Base-by-base conservation (phyloP, 2,888 invertebrate species). In the Sialis lutaria region DNA sequence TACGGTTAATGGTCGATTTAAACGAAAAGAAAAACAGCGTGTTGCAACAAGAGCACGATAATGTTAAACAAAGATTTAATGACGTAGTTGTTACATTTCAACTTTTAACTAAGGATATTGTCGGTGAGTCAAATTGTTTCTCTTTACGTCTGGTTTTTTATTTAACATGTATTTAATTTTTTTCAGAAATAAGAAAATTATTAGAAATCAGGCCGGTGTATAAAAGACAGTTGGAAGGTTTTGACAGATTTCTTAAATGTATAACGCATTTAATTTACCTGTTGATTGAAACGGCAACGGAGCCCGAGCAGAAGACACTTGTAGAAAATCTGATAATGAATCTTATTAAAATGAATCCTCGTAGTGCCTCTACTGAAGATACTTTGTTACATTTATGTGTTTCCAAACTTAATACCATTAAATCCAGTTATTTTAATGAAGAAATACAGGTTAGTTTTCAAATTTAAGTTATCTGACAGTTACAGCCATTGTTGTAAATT, bases 381-480 rank as follows among this genome's bases (percentile, higher is more conserved):
- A 78, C 86, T n/a, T 69, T 91, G 52, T 72, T 93, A 50, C 92
- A 92, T 69, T 72, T 91, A 53, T 82, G 83, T 58, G 84, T 83
- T 48, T 84, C 82, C 40, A 77, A 79, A 52, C 70, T 80, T 53
- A 87, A 85, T 67, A 80, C 80, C 9, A 78, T 88, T 53, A 79
- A 79, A 59, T 82, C 83, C 59, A 77, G 79, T 55, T 82, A 86
- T 65, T 81, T 83, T 60, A 72, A 74, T 50, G 82, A 82, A 56
- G 82, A 81, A 58, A 72, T 70, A 57, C 70, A 64, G 10, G 58
- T 64, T 32, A 47, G 42, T 22, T 22, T 22, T 22, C 22, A 22
- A 22, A 22, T 22, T 22, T 2, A 12, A 10, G 30, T 32, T 48
- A 46, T 33, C 34, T 12, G 22, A 47, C 44, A 37, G 13, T 30